These are phyloP conservation scores for Ectobius pallidus DNA, from an alignment of 2,888 invertebrate species.

Conservation along the genomic window DNA sequence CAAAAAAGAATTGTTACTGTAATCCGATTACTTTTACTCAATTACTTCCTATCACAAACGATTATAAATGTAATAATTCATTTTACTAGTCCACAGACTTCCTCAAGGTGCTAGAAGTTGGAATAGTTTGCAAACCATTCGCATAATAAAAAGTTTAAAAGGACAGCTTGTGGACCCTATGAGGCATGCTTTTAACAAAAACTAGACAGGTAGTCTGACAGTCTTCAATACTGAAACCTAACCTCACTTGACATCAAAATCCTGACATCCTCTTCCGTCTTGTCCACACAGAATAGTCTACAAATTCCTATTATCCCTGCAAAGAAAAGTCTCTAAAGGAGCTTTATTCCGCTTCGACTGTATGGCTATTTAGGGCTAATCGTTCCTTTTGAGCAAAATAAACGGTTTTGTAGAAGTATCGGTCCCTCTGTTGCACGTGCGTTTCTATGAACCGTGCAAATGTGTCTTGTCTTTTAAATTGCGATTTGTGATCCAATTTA, in stretches of 20 bases:
- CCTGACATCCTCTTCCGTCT: slow-evolving; percentile 33
- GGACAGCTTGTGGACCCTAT: no score
- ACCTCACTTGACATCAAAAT: slow-evolving; percentile 34
- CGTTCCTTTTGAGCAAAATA: slow-evolving; percentile 29
- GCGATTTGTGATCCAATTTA: no score
- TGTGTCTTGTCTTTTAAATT: neutral
- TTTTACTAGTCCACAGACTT: no score
- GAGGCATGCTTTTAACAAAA: no score
- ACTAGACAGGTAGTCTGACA: neutral
- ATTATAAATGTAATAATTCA: no score
- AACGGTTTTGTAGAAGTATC: slow-evolving; percentile 2
- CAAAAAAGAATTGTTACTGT: no score
- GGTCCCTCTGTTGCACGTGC: slow-evolving; percentile 5
- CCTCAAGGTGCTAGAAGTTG: no score
- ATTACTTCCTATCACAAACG: no score
- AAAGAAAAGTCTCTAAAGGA: neutral
- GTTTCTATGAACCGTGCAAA: neutral
- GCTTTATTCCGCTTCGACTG: slow-evolving; percentile 20
- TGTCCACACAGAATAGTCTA: neutral
- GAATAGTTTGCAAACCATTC: no score
- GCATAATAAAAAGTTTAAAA: no score
- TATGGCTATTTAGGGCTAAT: slow-evolving; percentile 38
- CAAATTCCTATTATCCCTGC: neutral
- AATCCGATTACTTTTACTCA: no score
- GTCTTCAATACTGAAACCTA: slow-evolving; percentile 12